Base-by-base conservation (phyloP, 2,888 invertebrate genomes). In the Rhaphigaster nebulosa region DNA sequence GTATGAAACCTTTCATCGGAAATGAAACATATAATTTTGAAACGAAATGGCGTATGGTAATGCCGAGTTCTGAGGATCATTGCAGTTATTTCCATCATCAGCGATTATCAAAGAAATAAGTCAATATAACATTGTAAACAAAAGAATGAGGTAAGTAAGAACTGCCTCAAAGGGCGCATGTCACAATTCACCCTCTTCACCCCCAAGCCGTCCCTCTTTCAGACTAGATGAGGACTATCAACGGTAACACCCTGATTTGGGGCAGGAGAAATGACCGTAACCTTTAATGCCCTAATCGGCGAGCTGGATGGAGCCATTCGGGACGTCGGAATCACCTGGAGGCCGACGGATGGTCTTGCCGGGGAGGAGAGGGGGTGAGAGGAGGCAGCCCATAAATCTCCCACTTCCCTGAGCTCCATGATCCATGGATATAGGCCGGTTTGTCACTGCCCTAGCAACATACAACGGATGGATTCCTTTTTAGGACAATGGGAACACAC, bases 211-310 rank as follows among this genome's bases (percentile, higher is more conserved):
- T n/a, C n/a, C 29, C 65, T 18, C 56, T 18, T 29, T 26, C n/a
- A 76, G 70, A 76, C 34, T 76, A 76, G 38, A 76, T 76, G 70
- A 76, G 70, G 70, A 38, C 70, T 76, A 76, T 76, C 70, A 76
- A 76, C 10, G 8, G 70, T 76, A 76, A 76, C 38, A 76, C 70
- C 70, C 70, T 76, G 70, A 76, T 76, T 76, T 76, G 70, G 70
- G 70, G 70, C 29, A 38, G 20, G 70, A 76, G 70, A 76, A 76
- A 76, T 65, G 70, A 76, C 70, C 70, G 70, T 76, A 76, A 76
- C 70, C 70, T 76, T 76, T 76, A 76, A 76, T 76, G 70, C 70
- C 70, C 70, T 76, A 76, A 76, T 76, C 70, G 70, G 70, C 34
- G 38, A 76, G 38, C 38, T 76, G 70, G 70, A 76, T 76, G 70